Conservation (phyloP, 2,113 vertebrate genomes). For the Craseonycteris thonglongyai region DNA sequence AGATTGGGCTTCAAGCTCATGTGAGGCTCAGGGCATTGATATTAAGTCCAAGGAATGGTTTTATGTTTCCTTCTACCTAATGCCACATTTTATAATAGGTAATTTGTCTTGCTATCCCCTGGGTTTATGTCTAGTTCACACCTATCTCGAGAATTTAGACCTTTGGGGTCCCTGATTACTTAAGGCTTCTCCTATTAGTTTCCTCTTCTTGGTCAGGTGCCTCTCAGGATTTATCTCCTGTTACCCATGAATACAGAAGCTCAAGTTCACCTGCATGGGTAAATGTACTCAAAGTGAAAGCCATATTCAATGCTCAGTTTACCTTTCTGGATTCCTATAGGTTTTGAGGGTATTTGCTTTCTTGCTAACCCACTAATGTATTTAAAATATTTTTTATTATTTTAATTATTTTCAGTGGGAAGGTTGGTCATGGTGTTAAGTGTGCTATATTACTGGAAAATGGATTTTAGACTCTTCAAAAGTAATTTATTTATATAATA, state of each 20-base stretch:
- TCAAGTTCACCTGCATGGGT: not conserved
- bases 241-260: not conserved
- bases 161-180: not conserved
- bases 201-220: not conserved
- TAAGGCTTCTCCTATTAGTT: not conserved
- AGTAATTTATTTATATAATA: constrained; percentile 8
- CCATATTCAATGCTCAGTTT: not conserved
- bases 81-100: not conserved
- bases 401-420: constrained; percentile 3
- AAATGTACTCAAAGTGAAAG: not conserved
- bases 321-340: not conserved
- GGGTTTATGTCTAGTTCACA: constrained; percentile 29
- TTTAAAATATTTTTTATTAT: not conserved
- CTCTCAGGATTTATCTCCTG: not conserved
- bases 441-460: not conserved
- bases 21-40: not conserved
- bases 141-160: not conserved
- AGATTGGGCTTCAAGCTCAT: not conserved
- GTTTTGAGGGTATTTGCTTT: not conserved
- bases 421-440: not conserved
- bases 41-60: not conserved
- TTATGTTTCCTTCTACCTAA: not conserved
- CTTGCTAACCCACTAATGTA: not conserved
- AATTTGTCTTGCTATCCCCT: not conserved
- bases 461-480: not conserved